Evolutionary conservation across 2,888 invertebrate species (phyloP), one percentile per base, ranked within the genome.

Genomic region (Catocala nupta): DNA sequence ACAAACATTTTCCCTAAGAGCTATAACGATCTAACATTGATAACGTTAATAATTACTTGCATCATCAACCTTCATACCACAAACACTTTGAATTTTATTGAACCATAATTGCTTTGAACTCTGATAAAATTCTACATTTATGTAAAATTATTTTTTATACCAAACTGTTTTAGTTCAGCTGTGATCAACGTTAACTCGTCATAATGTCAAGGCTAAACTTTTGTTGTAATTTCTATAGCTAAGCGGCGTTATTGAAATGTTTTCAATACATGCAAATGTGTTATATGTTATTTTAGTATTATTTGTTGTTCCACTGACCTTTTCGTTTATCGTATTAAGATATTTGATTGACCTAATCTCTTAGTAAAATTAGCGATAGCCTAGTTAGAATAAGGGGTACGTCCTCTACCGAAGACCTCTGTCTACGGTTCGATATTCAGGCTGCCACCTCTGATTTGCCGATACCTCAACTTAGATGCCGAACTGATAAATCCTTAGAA

Each of bases 131-230:
- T 8, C 16, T 16, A 47, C 10, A 47, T 47, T 47, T 47, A 8
- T 16, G 16, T 45, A 45, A 7, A 45, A 45, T 8, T 0, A 12
- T 13, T n/a, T 16, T 47, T 10, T 16, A 47, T 47, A 16, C 8
- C 7, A 25, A 47, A 47, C 16, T 25, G 16, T 25, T 47, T 47
- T 47, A 25, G 16, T 47, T 47, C 12, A 45, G 12, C 47, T n/a
- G n/a, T 43, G 5, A 11, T 43, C 11, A 47, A 8, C 5, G 45
- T 8, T 47, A 16, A 47, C 8, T 5, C 47, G 47, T 5, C 16
- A 16, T 56, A 56, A 49, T 49, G 56, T 56, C 56, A 56, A 56
- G 56, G 56, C 49, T 25, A 49, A 1, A 42, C 16, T 42, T 51
- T 51, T 51, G 51, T 51, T 51, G 51, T 33, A 36, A 34, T 50